phyloP scores from a whole-genome alignment of 2,888 invertebrate species.

The Brachyopa scutellaris region DNA sequence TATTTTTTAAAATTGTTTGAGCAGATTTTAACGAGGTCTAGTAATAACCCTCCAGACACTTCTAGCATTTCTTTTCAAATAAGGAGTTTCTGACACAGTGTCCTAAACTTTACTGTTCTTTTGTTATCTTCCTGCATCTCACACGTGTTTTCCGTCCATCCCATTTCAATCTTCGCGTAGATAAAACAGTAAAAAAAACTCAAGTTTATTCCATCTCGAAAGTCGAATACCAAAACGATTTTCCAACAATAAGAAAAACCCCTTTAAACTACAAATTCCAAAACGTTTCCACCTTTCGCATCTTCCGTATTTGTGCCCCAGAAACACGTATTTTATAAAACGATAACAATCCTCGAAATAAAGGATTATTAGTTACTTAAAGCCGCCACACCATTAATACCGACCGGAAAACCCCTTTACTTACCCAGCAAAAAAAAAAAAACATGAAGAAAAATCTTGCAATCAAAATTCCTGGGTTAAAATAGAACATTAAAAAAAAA shows the following conservation, averaged over 20 bases:
- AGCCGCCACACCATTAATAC: slow-evolving; percentile 49
- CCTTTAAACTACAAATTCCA: slow-evolving; percentile 15
- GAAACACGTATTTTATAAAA: slow-evolving; percentile 66
- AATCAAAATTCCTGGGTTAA: slow-evolving; percentile 66
- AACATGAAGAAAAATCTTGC: not conserved
- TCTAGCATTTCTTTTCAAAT: no score
- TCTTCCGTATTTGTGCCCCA: slow-evolving; percentile 13
- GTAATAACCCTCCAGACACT: no score
- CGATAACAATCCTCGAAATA: slow-evolving; percentile 50
- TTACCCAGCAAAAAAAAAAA: not conserved
- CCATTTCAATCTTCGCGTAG: no score
- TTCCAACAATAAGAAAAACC: not conserved
- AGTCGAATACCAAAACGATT: no score
- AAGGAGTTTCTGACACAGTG: no score
- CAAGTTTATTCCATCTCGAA: no score
- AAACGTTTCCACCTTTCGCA: slow-evolving; percentile 8
- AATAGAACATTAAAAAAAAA: slow-evolving; percentile 41
- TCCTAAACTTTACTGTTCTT: no score
- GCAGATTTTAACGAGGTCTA: no score
- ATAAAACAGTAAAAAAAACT: no score
- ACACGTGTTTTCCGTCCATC: no score
- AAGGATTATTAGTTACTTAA: slow-evolving; percentile 69
- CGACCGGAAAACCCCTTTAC: slow-evolving; percentile 32
- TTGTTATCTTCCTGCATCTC: no score
- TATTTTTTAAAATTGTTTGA: no score